Conservation (phyloP, 2,888 invertebrate genomes). For the Dugesia japonica region DNA sequence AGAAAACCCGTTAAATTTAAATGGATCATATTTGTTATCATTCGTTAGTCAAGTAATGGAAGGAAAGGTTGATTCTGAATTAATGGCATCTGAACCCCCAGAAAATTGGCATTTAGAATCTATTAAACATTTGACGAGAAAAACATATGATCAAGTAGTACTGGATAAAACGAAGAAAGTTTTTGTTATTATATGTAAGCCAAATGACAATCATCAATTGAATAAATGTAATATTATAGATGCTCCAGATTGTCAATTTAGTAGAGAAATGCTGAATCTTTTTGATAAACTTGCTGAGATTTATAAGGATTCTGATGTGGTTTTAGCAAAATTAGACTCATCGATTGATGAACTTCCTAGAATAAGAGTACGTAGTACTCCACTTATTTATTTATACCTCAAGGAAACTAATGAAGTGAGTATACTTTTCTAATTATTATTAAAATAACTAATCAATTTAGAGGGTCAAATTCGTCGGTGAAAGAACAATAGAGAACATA, state of each 20-base stretch:
- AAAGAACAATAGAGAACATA: background rate
- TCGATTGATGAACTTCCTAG: background rate
- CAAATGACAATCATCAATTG: no score
- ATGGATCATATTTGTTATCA: background rate
- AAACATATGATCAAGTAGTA: background rate
- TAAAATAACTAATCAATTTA: background rate
- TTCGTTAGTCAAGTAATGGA: background rate
- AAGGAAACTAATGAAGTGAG: background rate
- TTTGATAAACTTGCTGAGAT: background rate
- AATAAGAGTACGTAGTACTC: background rate
- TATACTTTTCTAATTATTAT: background rate
- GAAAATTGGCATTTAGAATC: conserved; percentile 10
- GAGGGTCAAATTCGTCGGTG: background rate
- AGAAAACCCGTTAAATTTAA: background rate
- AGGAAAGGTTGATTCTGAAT: background rate
- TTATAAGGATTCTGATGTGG: background rate
- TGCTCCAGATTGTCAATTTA: background rate
- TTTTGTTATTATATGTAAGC: conserved; percentile 3
- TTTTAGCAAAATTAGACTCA: background rate
- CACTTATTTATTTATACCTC: background rate
- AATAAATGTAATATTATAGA: no score
- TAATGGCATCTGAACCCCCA: background rate
- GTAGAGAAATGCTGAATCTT: background rate
- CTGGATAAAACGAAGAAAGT: background rate
- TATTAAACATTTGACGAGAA: background rate